phyloP scores from a whole-genome alignment of 2,113 vertebrate species.

The Hypomesus transpacificus region DNA sequence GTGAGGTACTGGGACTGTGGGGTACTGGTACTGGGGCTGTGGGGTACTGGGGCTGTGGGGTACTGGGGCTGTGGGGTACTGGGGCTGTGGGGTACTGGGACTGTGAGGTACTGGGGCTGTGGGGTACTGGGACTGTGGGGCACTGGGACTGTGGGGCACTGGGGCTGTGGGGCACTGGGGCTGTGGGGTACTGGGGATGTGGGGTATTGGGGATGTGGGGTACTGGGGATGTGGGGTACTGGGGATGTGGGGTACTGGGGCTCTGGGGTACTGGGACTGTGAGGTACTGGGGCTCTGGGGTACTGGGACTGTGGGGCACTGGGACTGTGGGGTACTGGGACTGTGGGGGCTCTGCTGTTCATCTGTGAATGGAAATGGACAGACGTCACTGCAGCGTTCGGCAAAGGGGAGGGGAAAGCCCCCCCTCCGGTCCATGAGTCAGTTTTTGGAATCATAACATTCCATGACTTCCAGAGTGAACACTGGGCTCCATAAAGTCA shows the following conservation, averaged over 20 bases:
- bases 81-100: too few species aligned
- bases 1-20: constrained; percentile 4
- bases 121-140: constrained; percentile 4
- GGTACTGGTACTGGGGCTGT: neutral
- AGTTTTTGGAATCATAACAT: constrained; percentile 12
- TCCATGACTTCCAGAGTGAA: constrained; percentile 9
- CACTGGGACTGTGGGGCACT: neutral
- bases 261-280: neutral
- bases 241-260: neutral
- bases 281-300: neutral
- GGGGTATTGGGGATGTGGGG: too few species aligned
- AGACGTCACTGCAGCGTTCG: constrained; percentile 5
- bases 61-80: too few species aligned
- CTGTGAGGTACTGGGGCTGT: too few species aligned
- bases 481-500: constrained; percentile 1
- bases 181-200: neutral
- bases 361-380: constrained; percentile 19
- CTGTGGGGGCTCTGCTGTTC: neutral
- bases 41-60: too few species aligned
- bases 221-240: constrained; percentile 5
- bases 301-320: neutral
- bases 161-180: neutral
- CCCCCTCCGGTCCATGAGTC: constrained; percentile 5
- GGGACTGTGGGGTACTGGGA: neutral
- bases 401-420: constrained; percentile 10